A percentile compares a stretch with the other conserved stretches of the same genome.
phyloP scores from a whole-genome alignment of 2,113 vertebrate species.

The Mionectes macconnelli region DNA sequence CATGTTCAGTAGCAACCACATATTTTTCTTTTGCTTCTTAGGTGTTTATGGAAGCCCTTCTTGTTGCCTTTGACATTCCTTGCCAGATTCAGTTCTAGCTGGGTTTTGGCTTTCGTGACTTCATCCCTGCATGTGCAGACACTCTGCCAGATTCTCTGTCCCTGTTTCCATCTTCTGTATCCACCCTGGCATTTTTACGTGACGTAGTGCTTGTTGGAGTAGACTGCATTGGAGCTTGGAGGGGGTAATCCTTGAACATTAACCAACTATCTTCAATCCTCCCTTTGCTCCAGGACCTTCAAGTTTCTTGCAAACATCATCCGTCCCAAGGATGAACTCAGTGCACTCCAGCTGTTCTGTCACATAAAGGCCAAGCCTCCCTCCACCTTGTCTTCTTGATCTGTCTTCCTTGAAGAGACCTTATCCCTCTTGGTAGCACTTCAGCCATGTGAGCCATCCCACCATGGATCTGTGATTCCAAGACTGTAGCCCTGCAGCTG shows the following conservation, averaged over 20 bases:
- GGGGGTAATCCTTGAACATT: neutral
- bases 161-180: neutral
- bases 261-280: neutral
- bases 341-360: neutral
- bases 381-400: neutral
- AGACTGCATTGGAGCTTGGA: neutral
- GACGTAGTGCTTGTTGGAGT: neutral
- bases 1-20: neutral
- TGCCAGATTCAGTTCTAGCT: neutral
- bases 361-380: neutral
- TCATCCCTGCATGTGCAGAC: neutral
- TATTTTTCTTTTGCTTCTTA: neutral
- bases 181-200: neutral
- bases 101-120: neutral
- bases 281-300: neutral
- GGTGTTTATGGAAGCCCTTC: neutral
- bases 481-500: neutral
- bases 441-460: neutral
- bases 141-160: neutral
- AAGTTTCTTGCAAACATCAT: neutral
- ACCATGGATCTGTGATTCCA: fast-evolving
- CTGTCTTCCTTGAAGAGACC: neutral
- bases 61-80: neutral
- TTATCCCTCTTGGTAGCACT: neutral
- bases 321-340: neutral